phyloP scores from a whole-genome alignment of 1,140 invertebrate genomes.

The Hesperophylax magnus region DNA sequence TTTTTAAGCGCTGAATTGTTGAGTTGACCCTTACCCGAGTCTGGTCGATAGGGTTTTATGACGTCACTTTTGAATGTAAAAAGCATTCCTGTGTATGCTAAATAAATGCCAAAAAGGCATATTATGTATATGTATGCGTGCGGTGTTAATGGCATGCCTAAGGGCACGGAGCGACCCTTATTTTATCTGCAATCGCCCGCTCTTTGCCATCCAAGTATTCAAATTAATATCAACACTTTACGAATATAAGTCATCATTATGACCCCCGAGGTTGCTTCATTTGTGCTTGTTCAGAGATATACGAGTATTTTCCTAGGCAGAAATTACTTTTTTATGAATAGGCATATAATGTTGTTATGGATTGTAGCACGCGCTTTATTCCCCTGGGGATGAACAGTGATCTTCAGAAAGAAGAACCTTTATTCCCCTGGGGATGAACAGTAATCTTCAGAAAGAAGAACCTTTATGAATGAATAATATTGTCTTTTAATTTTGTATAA shows the following conservation, averaged over 20 bases:
- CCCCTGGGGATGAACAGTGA: too few species aligned
- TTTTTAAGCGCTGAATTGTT: too few species aligned
- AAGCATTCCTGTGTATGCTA: too few species aligned
- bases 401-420: too few species aligned
- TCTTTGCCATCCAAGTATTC: constrained; percentile 31
- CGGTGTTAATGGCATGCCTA: constrained; percentile 15
- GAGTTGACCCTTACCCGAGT: too few species aligned
- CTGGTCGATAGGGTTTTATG: too few species aligned
- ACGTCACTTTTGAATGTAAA: too few species aligned
- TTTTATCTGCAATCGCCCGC: constrained; percentile 19
- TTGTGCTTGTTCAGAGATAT: constrained; percentile 33
- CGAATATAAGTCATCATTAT: constrained; percentile 32
- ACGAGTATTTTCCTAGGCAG: not conserved
- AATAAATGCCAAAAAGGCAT: not conserved
- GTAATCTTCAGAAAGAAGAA: too few species aligned
- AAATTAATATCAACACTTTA: constrained; percentile 38
- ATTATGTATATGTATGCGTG: not conserved
- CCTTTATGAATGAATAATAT: too few species aligned
- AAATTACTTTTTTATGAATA: not conserved
- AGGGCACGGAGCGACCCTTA: not conserved
- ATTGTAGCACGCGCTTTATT: too few species aligned
- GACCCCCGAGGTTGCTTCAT: constrained; percentile 29
- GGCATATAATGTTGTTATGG: not conserved
- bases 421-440: too few species aligned
- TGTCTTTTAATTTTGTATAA: too few species aligned